These are phyloP conservation scores for Colistium nudipinnis DNA, from an alignment of 2,113 vertebrate genomes.

Conservation along the genomic window DNA sequence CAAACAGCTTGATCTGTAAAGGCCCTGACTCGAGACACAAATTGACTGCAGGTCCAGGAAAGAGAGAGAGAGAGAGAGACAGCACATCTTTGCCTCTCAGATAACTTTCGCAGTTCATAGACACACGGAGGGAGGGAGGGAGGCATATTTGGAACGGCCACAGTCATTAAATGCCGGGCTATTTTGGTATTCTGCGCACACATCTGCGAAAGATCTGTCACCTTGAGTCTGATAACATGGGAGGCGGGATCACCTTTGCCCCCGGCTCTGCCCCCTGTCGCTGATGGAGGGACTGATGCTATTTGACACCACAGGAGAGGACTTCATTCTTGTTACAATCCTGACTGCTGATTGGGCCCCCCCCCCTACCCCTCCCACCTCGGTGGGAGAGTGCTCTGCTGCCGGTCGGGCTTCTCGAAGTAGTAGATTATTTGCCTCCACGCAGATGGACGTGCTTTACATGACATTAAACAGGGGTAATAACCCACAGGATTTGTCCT, in stretches of 20 bases:
- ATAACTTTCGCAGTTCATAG: conserved; percentile 71
- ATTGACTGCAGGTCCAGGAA: conserved; percentile 59
- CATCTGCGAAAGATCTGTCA: conserved; percentile 55
- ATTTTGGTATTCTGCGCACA: conserved; percentile 56
- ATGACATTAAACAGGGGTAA: conserved; percentile 72
- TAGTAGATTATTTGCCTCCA: conserved; percentile 68
- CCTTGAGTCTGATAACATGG: conserved; percentile 51
- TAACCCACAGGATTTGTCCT: conserved; percentile 40
- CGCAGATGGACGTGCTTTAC: conserved; percentile 69
- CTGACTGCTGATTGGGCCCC: conserved; percentile 70
- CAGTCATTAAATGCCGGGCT: conserved; percentile 63
- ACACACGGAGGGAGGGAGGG: conserved; percentile 32
- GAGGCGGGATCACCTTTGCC: conserved; percentile 62
- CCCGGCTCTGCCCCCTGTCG: conserved; percentile 40
- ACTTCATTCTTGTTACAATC: conserved; percentile 61
- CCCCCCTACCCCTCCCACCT: too few relatives aligned
- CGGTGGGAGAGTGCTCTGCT: conserved; percentile 51
- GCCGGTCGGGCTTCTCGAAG: conserved; percentile 56
- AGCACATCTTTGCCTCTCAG: conserved; percentile 47
- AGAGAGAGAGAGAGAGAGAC: conserved; percentile 5
- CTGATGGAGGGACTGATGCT: conserved; percentile 55
- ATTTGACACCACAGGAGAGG: conserved; percentile 67
- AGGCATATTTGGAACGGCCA: conserved; percentile 65
- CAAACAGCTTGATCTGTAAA: conserved; percentile 72
- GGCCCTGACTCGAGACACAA: conserved; percentile 64